Conservation (phyloP, 2,888 invertebrate species). For the Neria commutata region DNA sequence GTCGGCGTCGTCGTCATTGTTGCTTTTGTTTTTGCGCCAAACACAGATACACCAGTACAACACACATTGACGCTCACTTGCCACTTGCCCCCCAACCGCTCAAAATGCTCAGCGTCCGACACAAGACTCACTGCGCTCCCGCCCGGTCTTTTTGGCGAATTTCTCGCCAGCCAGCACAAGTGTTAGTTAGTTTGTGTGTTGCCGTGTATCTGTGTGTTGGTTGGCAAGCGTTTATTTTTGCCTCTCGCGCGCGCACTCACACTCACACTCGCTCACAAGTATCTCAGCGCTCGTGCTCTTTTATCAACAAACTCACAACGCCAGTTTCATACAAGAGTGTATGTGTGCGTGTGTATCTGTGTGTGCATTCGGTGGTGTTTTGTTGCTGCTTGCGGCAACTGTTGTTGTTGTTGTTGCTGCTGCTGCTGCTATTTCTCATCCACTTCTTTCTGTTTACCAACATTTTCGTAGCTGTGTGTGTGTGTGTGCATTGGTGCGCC, state of each 20-base stretch:
- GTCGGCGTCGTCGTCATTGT: conserved; percentile 25
- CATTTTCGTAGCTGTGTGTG: not conserved
- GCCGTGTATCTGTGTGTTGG: too few relatives aligned
- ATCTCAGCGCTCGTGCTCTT: not conserved
- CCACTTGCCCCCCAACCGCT: too few relatives aligned
- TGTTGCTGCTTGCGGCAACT: not conserved
- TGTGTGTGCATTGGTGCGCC: not conserved
- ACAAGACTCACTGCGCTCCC: too few relatives aligned
- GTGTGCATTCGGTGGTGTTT: not conserved
- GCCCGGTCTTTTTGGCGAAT: too few relatives aligned
- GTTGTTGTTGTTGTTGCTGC: not conserved
- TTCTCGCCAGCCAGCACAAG: too few relatives aligned
- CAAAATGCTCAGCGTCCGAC: too few relatives aligned
- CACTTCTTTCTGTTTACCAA: conserved; percentile 5
- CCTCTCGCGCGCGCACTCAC: not conserved
- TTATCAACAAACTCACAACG: not conserved
- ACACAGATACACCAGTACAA: too few relatives aligned
- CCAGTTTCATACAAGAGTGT: not conserved
- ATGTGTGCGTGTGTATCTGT: not conserved
- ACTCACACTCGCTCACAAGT: not conserved
- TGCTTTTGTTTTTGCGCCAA: conserved; percentile 53
- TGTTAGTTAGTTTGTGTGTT: too few relatives aligned
- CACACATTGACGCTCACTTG: too few relatives aligned
- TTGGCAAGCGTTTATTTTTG: too few relatives aligned
- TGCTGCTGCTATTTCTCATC: too few relatives aligned